Base-by-base conservation (phyloP, 2,113 vertebrate species). In the Cinclus cinclus region DNA sequence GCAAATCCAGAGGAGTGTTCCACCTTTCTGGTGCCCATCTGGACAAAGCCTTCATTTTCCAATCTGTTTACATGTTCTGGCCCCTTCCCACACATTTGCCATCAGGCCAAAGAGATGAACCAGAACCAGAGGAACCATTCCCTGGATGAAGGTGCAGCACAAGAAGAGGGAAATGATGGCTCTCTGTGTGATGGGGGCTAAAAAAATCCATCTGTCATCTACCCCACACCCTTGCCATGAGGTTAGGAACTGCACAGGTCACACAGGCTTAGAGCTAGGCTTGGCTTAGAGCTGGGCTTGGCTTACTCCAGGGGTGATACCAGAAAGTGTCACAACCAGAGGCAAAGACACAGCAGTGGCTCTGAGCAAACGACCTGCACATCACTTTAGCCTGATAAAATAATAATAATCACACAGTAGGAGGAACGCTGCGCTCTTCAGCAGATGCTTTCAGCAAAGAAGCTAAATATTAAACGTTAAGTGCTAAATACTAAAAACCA, bases 201-300 rank as follows among this genome's bases (percentile, higher is more conserved):
- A 70, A 39, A 39, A 85, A 86, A 83, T 7, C 39, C 33, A 25
- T 0, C 0, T 1, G 4, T 11, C 10, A 9, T 33, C 68, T 52
- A 60, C 39, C 56, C 65, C 30, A 31, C 6, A 5, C 6, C 33
- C 25, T 88, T 76, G 18, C 19, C 35, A 18, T 0, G 1, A 28
- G 14, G 35, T 69, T 31, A 64, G 37, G 37, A 64, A 12, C n/a
- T 39, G 19, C 21, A 35, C 39, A 9, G 30, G n/a, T 39, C 44
- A 58, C 53, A 27, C 10, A 9, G 8, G 33, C 33, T 59, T 13
- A 47, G 30, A 24, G 42, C 52, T 62, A 24, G 31, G 30, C 67
- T 79, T 73, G 67, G 56, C 25, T 83, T 20, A 83, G 47, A 21
- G 68, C 69, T 65, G 27, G 28, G 27, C 59, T 62, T 67, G 56